phyloP scores from a whole-genome alignment of 2,113 vertebrate genomes.

The Conger conger region DNA sequence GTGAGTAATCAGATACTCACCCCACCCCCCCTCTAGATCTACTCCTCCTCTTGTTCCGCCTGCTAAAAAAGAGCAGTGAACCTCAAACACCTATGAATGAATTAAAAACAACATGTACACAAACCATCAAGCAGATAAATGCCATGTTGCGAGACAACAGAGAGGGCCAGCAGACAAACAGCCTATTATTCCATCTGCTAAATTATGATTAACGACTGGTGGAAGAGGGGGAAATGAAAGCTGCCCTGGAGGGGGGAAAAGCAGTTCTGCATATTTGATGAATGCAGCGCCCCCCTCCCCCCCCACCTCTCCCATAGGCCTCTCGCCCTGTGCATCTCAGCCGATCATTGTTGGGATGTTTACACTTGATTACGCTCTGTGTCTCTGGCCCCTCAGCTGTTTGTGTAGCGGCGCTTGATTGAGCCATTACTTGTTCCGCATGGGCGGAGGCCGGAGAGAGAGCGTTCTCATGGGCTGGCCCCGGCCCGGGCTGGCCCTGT shows the following conservation, averaged over 20 bases:
- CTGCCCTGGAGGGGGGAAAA: conserved; percentile 62
- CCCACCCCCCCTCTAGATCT: conserved; percentile 8
- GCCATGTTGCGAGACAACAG: neutral
- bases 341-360: conserved; percentile 62
- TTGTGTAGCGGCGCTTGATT: conserved; percentile 63
- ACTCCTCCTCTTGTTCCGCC: neutral
- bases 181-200: conserved; percentile 48
- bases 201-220: conserved; percentile 29
- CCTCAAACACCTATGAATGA: conserved; percentile 45
- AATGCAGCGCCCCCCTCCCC: conserved; percentile 58
- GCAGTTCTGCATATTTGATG: conserved; percentile 65
- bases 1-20: conserved; percentile 70
- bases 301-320: conserved; percentile 60
- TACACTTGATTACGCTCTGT: conserved; percentile 59
- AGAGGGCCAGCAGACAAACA: neutral
- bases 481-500: conserved; percentile 42
- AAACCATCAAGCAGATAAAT: conserved; percentile 40
- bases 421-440: conserved; percentile 64
- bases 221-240: conserved; percentile 28
- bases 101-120: conserved; percentile 48
- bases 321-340: conserved; percentile 50
- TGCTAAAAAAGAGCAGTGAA: conserved; percentile 22
- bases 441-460: conserved; percentile 57
- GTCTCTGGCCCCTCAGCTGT: conserved; percentile 39
- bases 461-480: conserved; percentile 47